Evolutionary conservation across 2,113 vertebrate genomes (phyloP).

Genomic region (Polypterus senegalus): DNA sequence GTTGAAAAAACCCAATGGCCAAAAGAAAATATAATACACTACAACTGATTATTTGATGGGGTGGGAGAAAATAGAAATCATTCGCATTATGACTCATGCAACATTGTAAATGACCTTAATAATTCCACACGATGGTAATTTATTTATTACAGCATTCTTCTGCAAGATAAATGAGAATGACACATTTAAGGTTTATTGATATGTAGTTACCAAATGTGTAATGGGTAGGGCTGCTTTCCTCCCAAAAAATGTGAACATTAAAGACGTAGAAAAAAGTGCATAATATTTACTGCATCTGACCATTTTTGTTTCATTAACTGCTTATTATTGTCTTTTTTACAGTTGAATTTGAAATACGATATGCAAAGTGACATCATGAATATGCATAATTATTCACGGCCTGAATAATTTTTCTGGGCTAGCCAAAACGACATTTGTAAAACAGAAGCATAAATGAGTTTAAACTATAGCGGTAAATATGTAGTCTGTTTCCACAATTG

Average conservation of each 20-base stretch:
- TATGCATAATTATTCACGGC: constrained; percentile 81
- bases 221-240: constrained; percentile 17
- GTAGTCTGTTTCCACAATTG: constrained; percentile 53
- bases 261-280: too few relatives aligned
- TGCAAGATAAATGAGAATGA: too few relatives aligned
- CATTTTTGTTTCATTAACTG: too few relatives aligned
- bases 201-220: constrained; percentile 24
- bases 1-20: constrained; percentile 7
- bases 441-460: constrained; percentile 66
- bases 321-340: constrained; percentile 23
- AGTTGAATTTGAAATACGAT: constrained; percentile 36
- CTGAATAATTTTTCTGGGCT: constrained; percentile 78
- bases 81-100: constrained; percentile 23
- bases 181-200: constrained; percentile 18
- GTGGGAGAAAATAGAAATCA: constrained; percentile 17
- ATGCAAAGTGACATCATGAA: constrained; percentile 78
- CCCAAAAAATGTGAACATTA: constrained; percentile 17
- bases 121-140: constrained; percentile 37
- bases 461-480: constrained; percentile 75
- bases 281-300: too few relatives aligned
- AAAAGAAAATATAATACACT: constrained; percentile 1
- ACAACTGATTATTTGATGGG: too few relatives aligned
- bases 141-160: constrained; percentile 21
- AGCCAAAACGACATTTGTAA: constrained; percentile 80
- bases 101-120: constrained; percentile 34